Evolutionary conservation across 2,888 invertebrate genomes (phyloP).

Genomic region (Folsomia candida): DNA sequence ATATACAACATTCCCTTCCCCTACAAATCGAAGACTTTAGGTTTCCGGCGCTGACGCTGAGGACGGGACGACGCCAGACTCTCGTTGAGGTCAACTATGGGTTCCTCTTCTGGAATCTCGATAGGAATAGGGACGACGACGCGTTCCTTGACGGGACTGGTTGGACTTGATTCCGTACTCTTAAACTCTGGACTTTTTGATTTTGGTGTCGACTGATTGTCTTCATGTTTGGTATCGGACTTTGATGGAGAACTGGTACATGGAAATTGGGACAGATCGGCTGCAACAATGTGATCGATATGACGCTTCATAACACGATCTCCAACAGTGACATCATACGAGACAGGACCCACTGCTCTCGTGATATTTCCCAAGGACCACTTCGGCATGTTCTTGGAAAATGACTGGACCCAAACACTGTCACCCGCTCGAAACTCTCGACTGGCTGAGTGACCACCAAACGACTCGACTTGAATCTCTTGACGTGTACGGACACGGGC

Average conservation of each 20-base stretch:
- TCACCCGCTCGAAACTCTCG: constrained; percentile 8
- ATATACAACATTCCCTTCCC: constrained; percentile 5
- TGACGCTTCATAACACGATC: constrained; percentile 4
- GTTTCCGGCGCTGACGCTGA: background rate
- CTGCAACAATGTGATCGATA: constrained; percentile 1
- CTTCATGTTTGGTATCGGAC: background rate
- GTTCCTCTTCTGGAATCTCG: background rate
- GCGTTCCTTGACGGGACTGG: background rate
- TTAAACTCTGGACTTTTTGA: background rate
- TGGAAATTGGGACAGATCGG: background rate
- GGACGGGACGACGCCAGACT: background rate
- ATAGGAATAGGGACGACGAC: background rate
- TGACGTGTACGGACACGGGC: constrained; percentile 1
- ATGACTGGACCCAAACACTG: constrained; percentile 16
- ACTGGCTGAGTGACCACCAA: background rate
- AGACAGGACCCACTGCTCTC: constrained; percentile 3
- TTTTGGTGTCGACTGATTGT: background rate
- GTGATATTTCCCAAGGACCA: constrained; percentile 19
- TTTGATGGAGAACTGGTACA: background rate
- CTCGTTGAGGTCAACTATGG: background rate
- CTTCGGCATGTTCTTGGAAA: constrained; percentile 9
- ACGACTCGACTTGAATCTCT: background rate
- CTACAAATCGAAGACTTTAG: background rate
- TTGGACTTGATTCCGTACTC: background rate
- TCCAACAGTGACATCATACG: constrained; percentile 10